Evolutionary conservation across 2,113 vertebrate species (phyloP), one percentile per base, ranked within the genome.

Genomic region (Brachyhypopomus gauderio): DNA sequence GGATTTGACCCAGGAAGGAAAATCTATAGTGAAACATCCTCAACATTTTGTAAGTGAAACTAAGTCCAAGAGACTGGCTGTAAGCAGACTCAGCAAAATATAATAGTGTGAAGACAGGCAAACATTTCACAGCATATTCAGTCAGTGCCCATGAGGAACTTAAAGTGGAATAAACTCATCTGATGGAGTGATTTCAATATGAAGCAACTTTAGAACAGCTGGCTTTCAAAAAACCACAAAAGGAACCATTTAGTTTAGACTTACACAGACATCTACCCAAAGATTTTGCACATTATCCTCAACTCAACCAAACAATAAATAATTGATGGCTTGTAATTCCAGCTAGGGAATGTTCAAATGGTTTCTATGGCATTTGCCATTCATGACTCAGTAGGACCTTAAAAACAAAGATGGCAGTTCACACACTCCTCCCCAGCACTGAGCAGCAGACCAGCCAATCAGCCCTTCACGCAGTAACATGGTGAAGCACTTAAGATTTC

Each of bases 131-230:
- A 52, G 60, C 62, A 16, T 30, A 16, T 64, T 64, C 23, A 64
- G 4, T 64, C 23, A 30, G 62, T 16, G 12, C 60, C 60, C 23
- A 63, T 25, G 60, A 63, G 60, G 22, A 63, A 63, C 60, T 22
- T n/a, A 30, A 64, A 30, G 25, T 30, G 62, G 19, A 64, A 64
- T 25, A 17, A 64, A 30, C 62, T 16, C 45, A 52, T 52, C 12
- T 52, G 45, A 52, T 52, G 17, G 23, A 64, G 62, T 30, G 62
- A 64, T 64, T 64, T 63, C 25, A 64, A 64, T 64, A 64, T 64
- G 62, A 64, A 27, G 62, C 30, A 64, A 64, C 25, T 64, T 17
- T 4, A 64, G 62, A 64, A 64, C 62, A 64, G 62, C 62, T 64
- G 62, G 27, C 62, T 27, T 64, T 64, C 62, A 64, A 16, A 64